Evolutionary conservation across 2,113 vertebrate genomes (phyloP).

Genomic region (Scomber japonicus): DNA sequence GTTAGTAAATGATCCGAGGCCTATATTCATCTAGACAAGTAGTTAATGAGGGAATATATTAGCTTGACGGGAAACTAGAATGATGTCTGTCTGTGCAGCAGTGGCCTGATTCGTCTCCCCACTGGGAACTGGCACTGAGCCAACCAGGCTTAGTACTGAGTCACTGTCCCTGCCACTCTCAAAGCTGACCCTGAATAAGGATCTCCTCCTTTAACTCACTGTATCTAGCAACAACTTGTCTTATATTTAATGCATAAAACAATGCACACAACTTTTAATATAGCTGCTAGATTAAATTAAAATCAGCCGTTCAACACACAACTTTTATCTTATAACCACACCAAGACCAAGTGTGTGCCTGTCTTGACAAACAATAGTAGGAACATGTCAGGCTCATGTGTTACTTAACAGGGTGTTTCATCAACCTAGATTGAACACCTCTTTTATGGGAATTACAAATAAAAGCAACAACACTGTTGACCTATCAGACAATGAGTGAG

Average conservation of each 20-base stretch:
- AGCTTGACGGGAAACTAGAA: constrained; percentile 7
- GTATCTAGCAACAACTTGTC: constrained; percentile 2
- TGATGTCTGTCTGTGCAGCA: constrained; percentile 33
- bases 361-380: neutral
- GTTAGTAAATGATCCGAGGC: neutral
- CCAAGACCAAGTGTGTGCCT: no score
- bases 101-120: constrained; percentile 68
- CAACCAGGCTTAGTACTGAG: constrained; percentile 56
- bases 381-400: neutral
- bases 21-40: constrained; percentile 6
- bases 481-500: no score
- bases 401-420: neutral
- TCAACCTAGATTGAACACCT: no score
- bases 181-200: constrained; percentile 31
- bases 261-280: neutral
- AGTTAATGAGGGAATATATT: constrained; percentile 38
- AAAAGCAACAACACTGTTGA: no score
- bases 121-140: constrained; percentile 59
- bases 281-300: neutral
- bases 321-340: no score
- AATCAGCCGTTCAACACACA: neutral
- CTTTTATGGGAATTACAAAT: no score
- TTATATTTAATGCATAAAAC: neutral
- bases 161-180: constrained; percentile 43
- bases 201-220: constrained; percentile 26